These are phyloP conservation scores for Chrysemys picta DNA, from an alignment of 2,113 vertebrate species.

Conservation along the genomic window DNA sequence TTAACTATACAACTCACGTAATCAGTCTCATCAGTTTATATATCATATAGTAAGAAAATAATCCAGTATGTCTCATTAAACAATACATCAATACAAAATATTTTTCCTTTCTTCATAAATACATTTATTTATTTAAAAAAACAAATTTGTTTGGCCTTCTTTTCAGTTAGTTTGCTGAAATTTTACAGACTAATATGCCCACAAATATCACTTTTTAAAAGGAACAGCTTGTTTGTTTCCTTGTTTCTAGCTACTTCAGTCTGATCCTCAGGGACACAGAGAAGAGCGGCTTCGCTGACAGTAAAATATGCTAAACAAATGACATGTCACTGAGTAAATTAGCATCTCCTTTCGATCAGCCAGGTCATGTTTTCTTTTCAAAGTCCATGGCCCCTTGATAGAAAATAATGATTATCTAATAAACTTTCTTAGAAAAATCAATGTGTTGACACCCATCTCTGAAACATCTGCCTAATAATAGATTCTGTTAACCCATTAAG, in stretches of 20 bases:
- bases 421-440: slow-evolving; percentile 96
- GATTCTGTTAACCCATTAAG: slow-evolving; percentile 89
- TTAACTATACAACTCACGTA: neutral
- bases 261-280: slow-evolving; percentile 61
- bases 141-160: neutral
- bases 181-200: neutral
- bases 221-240: slow-evolving; percentile 39
- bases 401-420: slow-evolving; percentile 95
- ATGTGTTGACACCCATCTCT: slow-evolving; percentile 91
- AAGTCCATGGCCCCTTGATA: slow-evolving; percentile 84
- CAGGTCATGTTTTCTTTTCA: slow-evolving; percentile 87
- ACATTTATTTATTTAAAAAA: neutral
- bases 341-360: slow-evolving; percentile 86
- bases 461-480: slow-evolving; percentile 89
- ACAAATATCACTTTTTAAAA: slow-evolving; percentile 28
- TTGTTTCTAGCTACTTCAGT: slow-evolving; percentile 65
- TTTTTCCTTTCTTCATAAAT: slow-evolving; percentile 11
- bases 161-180: neutral
- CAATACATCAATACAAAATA: neutral
- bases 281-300: slow-evolving; percentile 70
- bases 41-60: neutral
- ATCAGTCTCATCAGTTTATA: neutral
- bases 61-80: neutral
- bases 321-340: slow-evolving; percentile 80
- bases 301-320: slow-evolving; percentile 80